Percentiles rank a stretch among this genome's conserved stretches.
phyloP scores from a whole-genome alignment of 2,888 invertebrate species.

The Drosophila yooni region DNA sequence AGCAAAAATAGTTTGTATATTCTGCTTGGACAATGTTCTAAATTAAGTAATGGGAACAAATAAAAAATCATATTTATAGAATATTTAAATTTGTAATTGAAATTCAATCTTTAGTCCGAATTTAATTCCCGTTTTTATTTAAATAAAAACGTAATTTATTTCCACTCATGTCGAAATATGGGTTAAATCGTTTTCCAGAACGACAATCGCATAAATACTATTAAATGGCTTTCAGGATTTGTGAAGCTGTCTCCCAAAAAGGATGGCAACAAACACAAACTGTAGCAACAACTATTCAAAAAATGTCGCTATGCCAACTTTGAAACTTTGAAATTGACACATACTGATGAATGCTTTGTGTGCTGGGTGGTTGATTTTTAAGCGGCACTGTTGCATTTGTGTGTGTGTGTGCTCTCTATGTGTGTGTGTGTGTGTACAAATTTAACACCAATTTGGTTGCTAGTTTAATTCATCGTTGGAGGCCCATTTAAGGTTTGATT shows the following conservation, averaged over 20 bases:
- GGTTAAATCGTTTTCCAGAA: not conserved
- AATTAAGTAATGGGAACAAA: no score
- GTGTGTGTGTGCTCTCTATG: not conserved
- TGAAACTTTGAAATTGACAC: slow-evolving; percentile 47
- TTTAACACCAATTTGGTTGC: slow-evolving; percentile 25
- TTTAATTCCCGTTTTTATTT: not conserved
- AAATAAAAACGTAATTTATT: not conserved
- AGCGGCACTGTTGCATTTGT: slow-evolving; percentile 10
- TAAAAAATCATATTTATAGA: not conserved
- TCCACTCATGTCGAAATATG: not conserved
- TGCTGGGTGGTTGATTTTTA: slow-evolving; percentile 27
- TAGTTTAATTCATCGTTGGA: slow-evolving; percentile 41
- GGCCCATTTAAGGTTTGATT: slow-evolving; percentile 52
- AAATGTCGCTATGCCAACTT: slow-evolving; percentile 26
- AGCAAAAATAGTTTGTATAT: not conserved
- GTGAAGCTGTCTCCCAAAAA: not conserved
- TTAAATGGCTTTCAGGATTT: slow-evolving; percentile 3
- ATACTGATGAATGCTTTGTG: slow-evolving; percentile 48
- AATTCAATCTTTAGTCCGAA: not conserved
- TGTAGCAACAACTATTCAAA: not conserved
- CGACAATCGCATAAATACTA: not conserved
- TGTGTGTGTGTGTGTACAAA: not conserved
- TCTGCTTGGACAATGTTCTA: not conserved
- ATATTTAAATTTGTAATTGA: no score
- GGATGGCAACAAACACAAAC: slow-evolving; percentile 3